These are phyloP conservation scores for Semaprochilodus insignis DNA, from an alignment of 2,797 vertebrate genomes.

Conservation along the genomic window DNA sequence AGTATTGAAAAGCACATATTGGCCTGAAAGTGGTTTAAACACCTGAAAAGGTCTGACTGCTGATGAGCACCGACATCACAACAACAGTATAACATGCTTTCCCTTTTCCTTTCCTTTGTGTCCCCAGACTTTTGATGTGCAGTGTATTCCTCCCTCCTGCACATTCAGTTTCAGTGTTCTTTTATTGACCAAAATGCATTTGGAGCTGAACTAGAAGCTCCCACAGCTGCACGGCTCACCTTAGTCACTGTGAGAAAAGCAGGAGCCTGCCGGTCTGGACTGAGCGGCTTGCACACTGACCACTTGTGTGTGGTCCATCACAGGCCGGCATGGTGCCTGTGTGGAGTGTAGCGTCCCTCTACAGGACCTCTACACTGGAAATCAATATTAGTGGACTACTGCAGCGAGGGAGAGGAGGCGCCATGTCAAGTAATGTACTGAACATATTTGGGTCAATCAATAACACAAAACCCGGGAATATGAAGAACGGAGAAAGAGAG, in stretches of 20 bases:
- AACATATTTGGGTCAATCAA: conserved; percentile 17
- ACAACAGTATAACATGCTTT: too few species aligned
- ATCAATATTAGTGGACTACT: neutral
- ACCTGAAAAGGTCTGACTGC: too few species aligned
- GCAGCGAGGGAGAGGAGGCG: neutral
- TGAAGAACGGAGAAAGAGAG: neutral
- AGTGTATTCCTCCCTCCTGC: too few species aligned
- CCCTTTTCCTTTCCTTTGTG: too few species aligned
- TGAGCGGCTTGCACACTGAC: neutral
- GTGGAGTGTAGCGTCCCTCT: neutral
- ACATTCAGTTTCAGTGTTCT: neutral
- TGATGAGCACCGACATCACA: too few species aligned
- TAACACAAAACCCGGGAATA: neutral
- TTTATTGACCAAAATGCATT: neutral
- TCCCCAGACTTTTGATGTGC: neutral
- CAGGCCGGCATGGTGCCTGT: neutral
- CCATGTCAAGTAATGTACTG: neutral
- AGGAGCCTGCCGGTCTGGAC: neutral
- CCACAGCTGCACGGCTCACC: neutral
- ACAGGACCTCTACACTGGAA: neutral
- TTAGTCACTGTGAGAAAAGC: neutral
- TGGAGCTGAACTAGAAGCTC: neutral
- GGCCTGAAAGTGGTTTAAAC: too few species aligned
- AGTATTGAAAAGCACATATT: too few species aligned
- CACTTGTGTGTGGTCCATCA: neutral